phyloP scores from a whole-genome alignment of 2,797 vertebrate genomes.

The Poecilia gillii region DNA sequence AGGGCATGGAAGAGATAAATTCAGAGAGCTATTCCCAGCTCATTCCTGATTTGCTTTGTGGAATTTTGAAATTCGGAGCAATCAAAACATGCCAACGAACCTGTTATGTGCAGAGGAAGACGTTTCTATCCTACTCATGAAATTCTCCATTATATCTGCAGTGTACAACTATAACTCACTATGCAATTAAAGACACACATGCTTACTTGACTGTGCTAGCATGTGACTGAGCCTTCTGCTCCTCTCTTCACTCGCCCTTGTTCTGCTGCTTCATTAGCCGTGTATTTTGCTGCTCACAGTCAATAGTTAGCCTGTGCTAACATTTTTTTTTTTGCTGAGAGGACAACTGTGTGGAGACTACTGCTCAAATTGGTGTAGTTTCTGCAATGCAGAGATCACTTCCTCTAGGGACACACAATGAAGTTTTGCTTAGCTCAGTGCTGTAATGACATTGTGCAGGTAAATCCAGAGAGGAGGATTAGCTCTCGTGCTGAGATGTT shows the following conservation, averaged over 20 bases:
- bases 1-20: background rate
- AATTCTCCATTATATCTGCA: slow-evolving; percentile 33
- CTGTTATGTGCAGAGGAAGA: slow-evolving; percentile 4
- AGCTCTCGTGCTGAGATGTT: slow-evolving; percentile 16
- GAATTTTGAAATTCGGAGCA: background rate
- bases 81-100: background rate
- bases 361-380: background rate
- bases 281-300: slow-evolving; percentile 39
- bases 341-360: slow-evolving; percentile 13
- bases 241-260: slow-evolving; percentile 41
- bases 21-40: background rate
- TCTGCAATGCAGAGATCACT: slow-evolving; percentile 25
- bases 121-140: slow-evolving; percentile 24
- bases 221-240: slow-evolving; percentile 50
- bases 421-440: slow-evolving; percentile 36
- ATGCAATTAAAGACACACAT: slow-evolving; percentile 21
- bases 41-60: background rate
- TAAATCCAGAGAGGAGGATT: slow-evolving; percentile 33
- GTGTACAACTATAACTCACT: slow-evolving; percentile 28
- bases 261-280: slow-evolving; percentile 61
- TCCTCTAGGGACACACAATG: slow-evolving; percentile 30
- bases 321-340: slow-evolving; percentile 21
- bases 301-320: slow-evolving; percentile 7
- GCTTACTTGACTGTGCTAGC: slow-evolving; percentile 46
- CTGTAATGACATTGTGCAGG: slow-evolving; percentile 26